A percentile compares a stretch with the other conserved stretches of the same genome.
phyloP scores from a whole-genome alignment of 2,113 vertebrate genomes.

The Lasiurus borealis region DNA sequence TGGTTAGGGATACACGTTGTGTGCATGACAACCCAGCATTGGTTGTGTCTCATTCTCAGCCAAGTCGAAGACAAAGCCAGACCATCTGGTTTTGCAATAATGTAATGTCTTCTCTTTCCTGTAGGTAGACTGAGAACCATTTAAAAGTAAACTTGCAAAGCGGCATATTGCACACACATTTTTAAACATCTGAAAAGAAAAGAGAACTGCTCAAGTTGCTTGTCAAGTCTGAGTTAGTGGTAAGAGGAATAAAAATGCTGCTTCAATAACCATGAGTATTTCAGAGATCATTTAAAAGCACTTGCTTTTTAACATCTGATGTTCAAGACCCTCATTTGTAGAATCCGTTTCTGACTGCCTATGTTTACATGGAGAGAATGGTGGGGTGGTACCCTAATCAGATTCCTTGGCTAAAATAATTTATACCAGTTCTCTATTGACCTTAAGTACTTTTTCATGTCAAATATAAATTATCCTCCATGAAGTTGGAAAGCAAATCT shows the following conservation, averaged over 20 bases:
- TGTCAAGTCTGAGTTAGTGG: neutral
- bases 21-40: neutral
- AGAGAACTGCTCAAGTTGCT: neutral
- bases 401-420: neutral
- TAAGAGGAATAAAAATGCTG: neutral
- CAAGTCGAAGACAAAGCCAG: neutral
- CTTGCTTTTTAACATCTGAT: neutral
- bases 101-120: neutral
- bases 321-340: neutral
- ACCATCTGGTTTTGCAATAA: neutral
- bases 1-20: no score
- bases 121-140: neutral
- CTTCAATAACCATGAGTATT: neutral
- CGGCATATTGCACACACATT: neutral
- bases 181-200: neutral
- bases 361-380: neutral
- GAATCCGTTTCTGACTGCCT: neutral
- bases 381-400: no score
- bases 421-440: neutral
- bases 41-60: neutral
- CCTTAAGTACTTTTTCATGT: neutral
- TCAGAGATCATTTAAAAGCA: neutral
- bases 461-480: neutral
- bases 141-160: neutral
- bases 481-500: conserved; percentile 8